These are phyloP conservation scores for Manduca sexta DNA, from an alignment of 1,140 invertebrate species.

Conservation along the genomic window DNA sequence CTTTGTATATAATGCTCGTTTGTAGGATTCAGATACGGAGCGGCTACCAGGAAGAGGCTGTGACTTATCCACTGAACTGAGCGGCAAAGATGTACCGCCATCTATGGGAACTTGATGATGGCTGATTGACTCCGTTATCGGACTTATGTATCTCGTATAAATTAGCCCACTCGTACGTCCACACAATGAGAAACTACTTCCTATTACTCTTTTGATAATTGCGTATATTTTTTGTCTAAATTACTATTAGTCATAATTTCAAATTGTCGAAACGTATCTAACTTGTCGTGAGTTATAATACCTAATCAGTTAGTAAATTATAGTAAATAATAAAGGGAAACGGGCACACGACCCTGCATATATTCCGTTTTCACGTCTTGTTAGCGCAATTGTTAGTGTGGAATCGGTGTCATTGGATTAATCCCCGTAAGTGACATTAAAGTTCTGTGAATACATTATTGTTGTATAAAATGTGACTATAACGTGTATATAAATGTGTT, in stretches of 20 bases:
- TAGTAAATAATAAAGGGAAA: constrained; percentile 9
- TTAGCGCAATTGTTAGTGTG: constrained; percentile 26
- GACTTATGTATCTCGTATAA: constrained; percentile 26
- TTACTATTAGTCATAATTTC: no score
- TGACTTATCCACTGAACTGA: constrained; percentile 41
- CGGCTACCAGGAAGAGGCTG: constrained; percentile 39
- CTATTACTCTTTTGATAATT: no score
- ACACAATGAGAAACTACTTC: constrained; percentile 14
- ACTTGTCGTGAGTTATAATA: constrained; percentile 15
- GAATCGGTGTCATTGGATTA: no score
- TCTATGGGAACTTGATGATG: constrained; percentile 42
- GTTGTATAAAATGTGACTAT: no score
- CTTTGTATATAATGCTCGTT: constrained; percentile 62
- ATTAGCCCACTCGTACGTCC: constrained; percentile 22
- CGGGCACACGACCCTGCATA: constrained; percentile 19
- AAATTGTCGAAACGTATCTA: background rate
- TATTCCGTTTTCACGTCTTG: constrained; percentile 22
- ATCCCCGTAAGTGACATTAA: no score
- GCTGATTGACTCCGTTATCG: constrained; percentile 48
- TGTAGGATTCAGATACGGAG: constrained; percentile 48
- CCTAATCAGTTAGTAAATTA: constrained; percentile 12
- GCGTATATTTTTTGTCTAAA: no score
- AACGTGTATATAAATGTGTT: no score
- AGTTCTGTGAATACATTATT: no score
- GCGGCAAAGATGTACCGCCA: constrained; percentile 40